These are phyloP conservation scores for Salvelinus fontinalis DNA, from an alignment of 2,113 vertebrate genomes.

Conservation along the genomic window DNA sequence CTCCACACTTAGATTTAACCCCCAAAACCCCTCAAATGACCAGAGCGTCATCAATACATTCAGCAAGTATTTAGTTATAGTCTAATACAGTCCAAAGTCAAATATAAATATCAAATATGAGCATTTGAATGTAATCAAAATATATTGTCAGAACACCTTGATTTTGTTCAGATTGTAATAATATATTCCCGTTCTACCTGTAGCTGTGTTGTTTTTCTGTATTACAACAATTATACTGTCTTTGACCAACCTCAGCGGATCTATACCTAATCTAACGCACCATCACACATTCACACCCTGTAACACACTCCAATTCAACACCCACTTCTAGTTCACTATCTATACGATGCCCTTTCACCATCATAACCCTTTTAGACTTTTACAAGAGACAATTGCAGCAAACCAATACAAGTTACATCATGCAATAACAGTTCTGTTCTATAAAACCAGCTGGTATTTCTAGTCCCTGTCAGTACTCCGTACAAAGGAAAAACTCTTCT, in stretches of 20 bases:
- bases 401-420: not conserved
- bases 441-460: not conserved
- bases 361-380: not conserved
- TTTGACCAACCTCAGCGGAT: not conserved
- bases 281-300: not conserved
- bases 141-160: not conserved
- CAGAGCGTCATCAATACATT: not conserved
- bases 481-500: constrained; percentile 17
- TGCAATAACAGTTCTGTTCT: constrained; percentile 1
- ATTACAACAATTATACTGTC: not conserved
- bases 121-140: not conserved
- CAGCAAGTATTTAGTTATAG: not conserved
- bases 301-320: not conserved
- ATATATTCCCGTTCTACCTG: not conserved
- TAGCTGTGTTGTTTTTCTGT: not conserved
- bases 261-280: not conserved
- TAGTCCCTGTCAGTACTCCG: constrained; percentile 1
- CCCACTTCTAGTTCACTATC: not conserved
- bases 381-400: not conserved
- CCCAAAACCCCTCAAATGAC: not conserved
- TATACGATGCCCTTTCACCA: not conserved
- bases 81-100: not conserved
- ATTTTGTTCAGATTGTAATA: not conserved
- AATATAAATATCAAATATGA: not conserved
- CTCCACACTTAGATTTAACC: no score